Percentiles rank a stretch among this genome's conserved stretches.
Conservation (phyloP, 1,140 invertebrate species). For the Lordiphosa mommai region DNA sequence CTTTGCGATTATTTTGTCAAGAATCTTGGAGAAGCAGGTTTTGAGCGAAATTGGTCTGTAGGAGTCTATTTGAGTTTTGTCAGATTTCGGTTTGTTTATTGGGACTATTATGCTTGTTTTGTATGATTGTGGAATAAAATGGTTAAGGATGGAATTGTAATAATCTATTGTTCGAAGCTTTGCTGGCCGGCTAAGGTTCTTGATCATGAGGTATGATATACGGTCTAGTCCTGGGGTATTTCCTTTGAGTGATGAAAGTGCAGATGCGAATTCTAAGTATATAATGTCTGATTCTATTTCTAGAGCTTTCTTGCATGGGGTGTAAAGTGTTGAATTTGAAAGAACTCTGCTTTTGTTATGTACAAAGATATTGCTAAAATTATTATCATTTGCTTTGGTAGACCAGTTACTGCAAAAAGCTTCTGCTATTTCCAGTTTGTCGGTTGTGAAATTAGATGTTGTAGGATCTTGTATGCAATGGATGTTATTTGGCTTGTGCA, state of each 20-base stretch:
- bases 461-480: not conserved
- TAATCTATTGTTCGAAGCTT: conserved; percentile 6
- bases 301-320: no score
- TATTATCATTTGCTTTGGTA: not conserved
- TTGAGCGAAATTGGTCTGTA: no score
- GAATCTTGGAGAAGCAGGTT: no score
- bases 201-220: conserved; percentile 3
- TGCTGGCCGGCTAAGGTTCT: not conserved
- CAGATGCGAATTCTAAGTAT: no score
- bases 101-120: conserved; percentile 23
- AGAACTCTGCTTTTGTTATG: no score
- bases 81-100: no score
- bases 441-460: not conserved
- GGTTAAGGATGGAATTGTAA: conserved; percentile 15
- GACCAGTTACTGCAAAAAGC: conserved; percentile 12
- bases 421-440: conserved; percentile 4
- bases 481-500: not conserved
- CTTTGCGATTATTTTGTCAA: no score
- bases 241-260: no score
- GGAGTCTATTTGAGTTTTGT: no score
- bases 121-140: conserved; percentile 18
- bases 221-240: not conserved
- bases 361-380: not conserved
- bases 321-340: no score
- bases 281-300: no score